These are phyloP conservation scores for Rhinogobius similis DNA, from an alignment of 2,113 vertebrate genomes.

Conservation along the genomic window DNA sequence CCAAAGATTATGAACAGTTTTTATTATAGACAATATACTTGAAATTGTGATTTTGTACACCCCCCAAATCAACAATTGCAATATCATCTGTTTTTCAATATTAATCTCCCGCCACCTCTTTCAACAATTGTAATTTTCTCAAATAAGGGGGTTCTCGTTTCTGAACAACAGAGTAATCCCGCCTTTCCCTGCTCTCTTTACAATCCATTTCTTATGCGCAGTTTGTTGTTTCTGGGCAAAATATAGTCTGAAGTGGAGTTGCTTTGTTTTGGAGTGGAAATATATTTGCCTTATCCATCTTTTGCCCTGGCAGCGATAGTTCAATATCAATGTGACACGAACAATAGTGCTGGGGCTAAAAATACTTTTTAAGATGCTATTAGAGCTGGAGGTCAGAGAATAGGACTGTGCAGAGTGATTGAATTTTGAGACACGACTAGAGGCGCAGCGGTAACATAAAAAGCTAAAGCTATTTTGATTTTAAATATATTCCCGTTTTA, in stretches of 20 bases:
- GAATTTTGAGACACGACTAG: not conserved
- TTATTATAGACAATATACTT: too few relatives aligned
- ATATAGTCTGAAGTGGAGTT: not conserved
- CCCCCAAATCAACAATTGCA: too few relatives aligned
- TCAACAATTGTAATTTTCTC: not conserved
- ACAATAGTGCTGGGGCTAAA: not conserved
- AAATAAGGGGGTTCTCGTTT: not conserved
- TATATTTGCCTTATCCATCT: not conserved
- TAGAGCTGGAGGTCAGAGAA: not conserved
- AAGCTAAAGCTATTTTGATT: constrained; percentile 6
- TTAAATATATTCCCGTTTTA: not conserved
- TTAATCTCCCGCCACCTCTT: not conserved
- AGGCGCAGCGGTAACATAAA: not conserved
- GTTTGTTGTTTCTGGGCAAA: not conserved
- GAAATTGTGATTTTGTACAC: too few relatives aligned
- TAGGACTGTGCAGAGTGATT: not conserved
- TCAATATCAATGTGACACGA: not conserved
- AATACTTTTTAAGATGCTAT: constrained; percentile 3
- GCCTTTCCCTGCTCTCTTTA: not conserved
- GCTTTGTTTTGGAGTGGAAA: not conserved
- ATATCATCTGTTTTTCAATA: too few relatives aligned
- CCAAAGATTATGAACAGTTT: too few relatives aligned
- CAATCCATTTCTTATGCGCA: not conserved
- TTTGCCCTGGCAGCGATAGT: not conserved
- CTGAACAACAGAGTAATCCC: not conserved